Conservation (phyloP, 2,113 vertebrate species). For the Myotis brandtii region DNA sequence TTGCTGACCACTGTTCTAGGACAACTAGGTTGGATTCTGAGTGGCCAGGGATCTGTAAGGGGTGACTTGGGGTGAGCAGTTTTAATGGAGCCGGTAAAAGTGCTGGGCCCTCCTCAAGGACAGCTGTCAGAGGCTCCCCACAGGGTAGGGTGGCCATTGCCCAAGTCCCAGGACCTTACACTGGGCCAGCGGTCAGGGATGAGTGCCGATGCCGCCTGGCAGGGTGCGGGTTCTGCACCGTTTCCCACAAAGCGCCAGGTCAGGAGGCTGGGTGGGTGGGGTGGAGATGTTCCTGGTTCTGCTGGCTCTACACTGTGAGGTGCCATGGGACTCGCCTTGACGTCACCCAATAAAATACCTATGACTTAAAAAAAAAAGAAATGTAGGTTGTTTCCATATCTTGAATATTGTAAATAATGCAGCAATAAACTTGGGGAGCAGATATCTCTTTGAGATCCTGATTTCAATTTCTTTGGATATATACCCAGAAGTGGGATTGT, state of each 20-base stretch:
- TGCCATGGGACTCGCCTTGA: neutral
- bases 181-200: fast-evolving
- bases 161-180: too few species aligned
- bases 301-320: neutral
- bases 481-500: too few species aligned
- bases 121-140: fast-evolving
- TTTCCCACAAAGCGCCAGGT: neutral
- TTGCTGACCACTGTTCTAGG: too few species aligned
- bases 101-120: neutral
- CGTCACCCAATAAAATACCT: conserved; percentile 40
- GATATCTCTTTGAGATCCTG: too few species aligned
- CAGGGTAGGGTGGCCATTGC: neutral
- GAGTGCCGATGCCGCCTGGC: fast-evolving
- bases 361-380: neutral
- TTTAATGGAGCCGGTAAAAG: neutral
- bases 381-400: too few species aligned
- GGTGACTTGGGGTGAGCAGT: neutral
- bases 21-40: neutral
- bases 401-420: too few species aligned
- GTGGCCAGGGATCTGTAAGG: neutral
- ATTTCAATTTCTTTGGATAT: too few species aligned
- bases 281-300: neutral
- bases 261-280: fast-evolving
- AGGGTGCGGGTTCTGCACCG: neutral
- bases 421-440: too few species aligned